Conservation (phyloP, 2,888 invertebrate genomes). For the Lomographa bimaculata region DNA sequence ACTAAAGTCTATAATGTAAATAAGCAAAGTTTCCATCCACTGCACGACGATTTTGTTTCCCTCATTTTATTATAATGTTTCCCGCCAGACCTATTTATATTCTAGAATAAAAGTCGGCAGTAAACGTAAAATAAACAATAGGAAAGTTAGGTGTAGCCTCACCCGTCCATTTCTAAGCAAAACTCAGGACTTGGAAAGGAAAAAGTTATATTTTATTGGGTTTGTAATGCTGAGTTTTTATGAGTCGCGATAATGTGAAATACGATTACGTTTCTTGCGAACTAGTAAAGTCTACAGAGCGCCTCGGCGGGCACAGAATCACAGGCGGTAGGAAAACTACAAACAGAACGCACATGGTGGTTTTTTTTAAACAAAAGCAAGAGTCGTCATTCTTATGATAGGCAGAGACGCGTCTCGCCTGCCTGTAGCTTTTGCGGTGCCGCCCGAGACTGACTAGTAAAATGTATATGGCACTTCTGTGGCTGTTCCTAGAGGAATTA, state of each 20-base stretch:
- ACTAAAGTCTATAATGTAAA: too few species aligned
- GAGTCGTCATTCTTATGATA: too few species aligned
- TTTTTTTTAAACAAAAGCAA: too few species aligned
- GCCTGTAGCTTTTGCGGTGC: too few species aligned
- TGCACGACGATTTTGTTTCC: too few species aligned
- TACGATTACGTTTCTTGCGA: slow-evolving; percentile 51
- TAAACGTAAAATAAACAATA: slow-evolving; percentile 24
- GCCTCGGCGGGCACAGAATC: slow-evolving; percentile 26
- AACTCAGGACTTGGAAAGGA: slow-evolving; percentile 21
- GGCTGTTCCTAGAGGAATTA: too few species aligned
- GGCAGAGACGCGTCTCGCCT: too few species aligned
- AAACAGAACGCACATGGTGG: too few species aligned
- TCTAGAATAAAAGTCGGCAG: slow-evolving; percentile 16
- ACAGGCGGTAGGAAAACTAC: slow-evolving; percentile 2
- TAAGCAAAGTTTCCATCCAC: too few species aligned
- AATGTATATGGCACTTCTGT: too few species aligned
- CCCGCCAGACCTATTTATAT: slow-evolving; percentile 6
- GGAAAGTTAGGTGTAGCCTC: slow-evolving; percentile 16
- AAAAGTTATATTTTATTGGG: slow-evolving; percentile 28
- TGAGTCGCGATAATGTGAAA: slow-evolving; percentile 35
- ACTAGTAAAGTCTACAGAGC: slow-evolving; percentile 31
- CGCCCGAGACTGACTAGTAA: too few species aligned
- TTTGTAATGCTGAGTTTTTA: slow-evolving; percentile 27
- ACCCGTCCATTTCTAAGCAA: slow-evolving; percentile 24
- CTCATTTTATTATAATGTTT: slow-evolving; percentile 7